A percentile compares a stretch with the other conserved stretches of the same genome.
Evolutionary conservation across 2,888 invertebrate species (phyloP).

Genomic region (Linnaemya tessellans): DNA sequence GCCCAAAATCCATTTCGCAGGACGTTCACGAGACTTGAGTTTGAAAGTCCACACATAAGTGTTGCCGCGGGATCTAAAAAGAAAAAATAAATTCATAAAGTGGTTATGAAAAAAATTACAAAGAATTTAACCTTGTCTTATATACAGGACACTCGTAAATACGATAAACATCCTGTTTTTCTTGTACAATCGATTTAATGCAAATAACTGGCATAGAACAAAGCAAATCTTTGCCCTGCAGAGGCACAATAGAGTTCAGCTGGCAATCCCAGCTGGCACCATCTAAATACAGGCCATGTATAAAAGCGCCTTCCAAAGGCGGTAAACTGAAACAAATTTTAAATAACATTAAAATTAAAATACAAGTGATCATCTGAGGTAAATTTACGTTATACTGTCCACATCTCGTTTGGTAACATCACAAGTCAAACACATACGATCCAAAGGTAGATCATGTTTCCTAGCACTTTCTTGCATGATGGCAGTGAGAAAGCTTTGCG

Average conservation of each 20-base stretch:
- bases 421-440: conserved; percentile 97
- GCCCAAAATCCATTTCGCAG: conserved; percentile 96
- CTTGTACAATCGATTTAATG: conserved; percentile 94
- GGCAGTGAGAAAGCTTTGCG: conserved; percentile 97
- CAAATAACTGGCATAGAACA: conserved; percentile 96
- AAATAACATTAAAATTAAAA: background rate
- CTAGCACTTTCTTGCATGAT: conserved; percentile 99
- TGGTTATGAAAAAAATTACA: conserved; percentile 49
- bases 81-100: background rate
- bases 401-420: conserved; percentile 96
- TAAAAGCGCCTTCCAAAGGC: conserved; percentile 95
- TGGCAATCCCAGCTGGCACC: conserved; percentile 96
- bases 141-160: conserved; percentile 97
- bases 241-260: conserved; percentile 91
- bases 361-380: background rate
- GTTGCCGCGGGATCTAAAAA: conserved; percentile 89
- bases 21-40: conserved; percentile 93
- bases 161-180: conserved; percentile 93
- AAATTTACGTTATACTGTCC: conserved; percentile 91
- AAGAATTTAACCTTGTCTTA: conserved; percentile 88
- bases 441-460: conserved; percentile 97
- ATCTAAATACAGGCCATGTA: conserved; percentile 95
- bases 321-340: conserved; percentile 85
- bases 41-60: conserved; percentile 99
- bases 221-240: conserved; percentile 94